Percentiles rank a stretch among this genome's conserved stretches.
These are phyloP conservation scores for Smittia sp. DNA, from an alignment of 2,888 invertebrate genomes.

Conservation along the genomic window DNA sequence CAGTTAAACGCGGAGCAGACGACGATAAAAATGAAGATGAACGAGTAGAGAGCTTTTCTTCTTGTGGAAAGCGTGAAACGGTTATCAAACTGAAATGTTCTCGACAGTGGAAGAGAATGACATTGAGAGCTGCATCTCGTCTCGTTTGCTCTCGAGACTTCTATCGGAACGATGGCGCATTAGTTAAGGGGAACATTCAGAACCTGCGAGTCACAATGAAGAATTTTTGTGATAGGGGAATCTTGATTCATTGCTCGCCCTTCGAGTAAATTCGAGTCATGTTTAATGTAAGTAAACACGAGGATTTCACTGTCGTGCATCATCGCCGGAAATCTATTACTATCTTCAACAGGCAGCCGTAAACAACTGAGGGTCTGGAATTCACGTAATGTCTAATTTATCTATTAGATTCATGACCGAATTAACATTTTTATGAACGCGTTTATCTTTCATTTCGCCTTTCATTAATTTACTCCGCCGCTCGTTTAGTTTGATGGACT, in stretches of 20 bases:
- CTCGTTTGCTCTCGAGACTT: too few species aligned
- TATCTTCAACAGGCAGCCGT: neutral
- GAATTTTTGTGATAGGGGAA: too few species aligned
- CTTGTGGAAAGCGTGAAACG: too few species aligned
- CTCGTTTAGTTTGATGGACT: constrained; percentile 30
- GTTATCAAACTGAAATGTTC: too few species aligned
- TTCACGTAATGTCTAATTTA: constrained; percentile 7
- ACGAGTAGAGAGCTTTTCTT: neutral
- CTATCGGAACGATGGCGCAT: too few species aligned
- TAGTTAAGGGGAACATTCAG: too few species aligned
- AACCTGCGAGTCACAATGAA: too few species aligned
- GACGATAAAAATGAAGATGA: constrained; percentile 15
- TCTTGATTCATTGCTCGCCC: neutral
- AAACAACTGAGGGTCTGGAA: neutral
- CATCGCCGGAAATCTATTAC: too few species aligned
- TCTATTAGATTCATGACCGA: neutral
- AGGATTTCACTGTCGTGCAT: neutral
- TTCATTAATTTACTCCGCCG: constrained; percentile 7
- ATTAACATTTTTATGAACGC: constrained; percentile 35
- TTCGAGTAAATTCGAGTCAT: neutral
- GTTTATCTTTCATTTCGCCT: neutral
- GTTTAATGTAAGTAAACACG: neutral
- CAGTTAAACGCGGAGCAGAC: neutral
- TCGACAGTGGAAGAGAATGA: neutral
- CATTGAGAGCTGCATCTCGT: neutral